A percentile compares a stretch with the other conserved stretches of the same genome.
These are phyloP conservation scores for Deilephila porcellus DNA, from an alignment of 2,888 invertebrate species.

Conservation along the genomic window DNA sequence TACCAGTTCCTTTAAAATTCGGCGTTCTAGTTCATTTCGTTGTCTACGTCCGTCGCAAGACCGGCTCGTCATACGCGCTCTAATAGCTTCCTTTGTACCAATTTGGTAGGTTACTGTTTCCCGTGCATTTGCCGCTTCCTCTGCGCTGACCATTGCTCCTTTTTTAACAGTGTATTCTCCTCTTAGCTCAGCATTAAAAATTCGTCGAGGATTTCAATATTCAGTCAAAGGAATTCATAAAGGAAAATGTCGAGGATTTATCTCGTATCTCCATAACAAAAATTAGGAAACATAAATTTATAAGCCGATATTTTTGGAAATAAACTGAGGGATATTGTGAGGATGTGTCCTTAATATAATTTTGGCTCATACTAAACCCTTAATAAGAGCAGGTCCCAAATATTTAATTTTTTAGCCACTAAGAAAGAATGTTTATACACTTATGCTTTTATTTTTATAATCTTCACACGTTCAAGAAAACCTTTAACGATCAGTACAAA, in stretches of 20 bases:
- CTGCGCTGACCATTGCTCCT: constrained; percentile 7
- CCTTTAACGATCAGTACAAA: too few relatives aligned
- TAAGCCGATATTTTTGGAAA: too few relatives aligned
- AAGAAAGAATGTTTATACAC: too few relatives aligned
- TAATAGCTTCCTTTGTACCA: constrained; percentile 29
- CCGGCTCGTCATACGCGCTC: constrained; percentile 26
- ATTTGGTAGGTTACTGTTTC: constrained; percentile 30
- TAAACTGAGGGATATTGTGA: too few relatives aligned
- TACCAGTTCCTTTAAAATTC: not conserved
- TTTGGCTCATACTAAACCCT: too few relatives aligned
- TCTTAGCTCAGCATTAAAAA: not conserved
- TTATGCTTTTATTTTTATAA: too few relatives aligned
- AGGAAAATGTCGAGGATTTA: not conserved
- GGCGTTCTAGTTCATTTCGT: not conserved
- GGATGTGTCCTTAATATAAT: too few relatives aligned
- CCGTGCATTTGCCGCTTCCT: constrained; percentile 19
- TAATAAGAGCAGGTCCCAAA: too few relatives aligned
- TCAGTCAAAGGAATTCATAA: not conserved
- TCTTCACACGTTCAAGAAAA: too few relatives aligned
- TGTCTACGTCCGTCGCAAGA: not conserved
- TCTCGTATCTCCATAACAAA: too few relatives aligned
- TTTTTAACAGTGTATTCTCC: not conserved
- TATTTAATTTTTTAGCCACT: too few relatives aligned
- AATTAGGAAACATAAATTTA: too few relatives aligned
- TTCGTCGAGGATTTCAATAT: not conserved